Conservation (phyloP, 2,797 vertebrate genomes). For the Neosilurus hyrtlii region DNA sequence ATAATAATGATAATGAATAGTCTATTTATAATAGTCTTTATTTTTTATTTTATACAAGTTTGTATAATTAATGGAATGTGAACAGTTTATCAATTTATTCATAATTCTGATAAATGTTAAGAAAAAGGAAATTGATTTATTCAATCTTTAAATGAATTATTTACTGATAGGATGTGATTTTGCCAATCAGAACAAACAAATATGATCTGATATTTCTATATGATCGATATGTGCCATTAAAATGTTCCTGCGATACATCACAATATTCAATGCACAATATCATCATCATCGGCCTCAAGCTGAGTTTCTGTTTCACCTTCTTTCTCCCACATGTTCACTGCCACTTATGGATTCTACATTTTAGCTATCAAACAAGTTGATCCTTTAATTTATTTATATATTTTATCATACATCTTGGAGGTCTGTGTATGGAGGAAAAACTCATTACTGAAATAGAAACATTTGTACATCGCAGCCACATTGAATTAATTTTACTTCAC, state of each 20-base stretch:
- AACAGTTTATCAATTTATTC: background rate
- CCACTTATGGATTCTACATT: background rate
- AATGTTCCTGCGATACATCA: background rate
- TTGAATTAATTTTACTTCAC: background rate
- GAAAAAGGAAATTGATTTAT: background rate
- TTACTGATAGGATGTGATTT: background rate
- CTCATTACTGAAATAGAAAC: background rate
- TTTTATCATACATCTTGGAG: background rate
- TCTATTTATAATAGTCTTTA: constrained; percentile 44
- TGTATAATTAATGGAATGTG: constrained; percentile 41
- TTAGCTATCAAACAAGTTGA: no score
- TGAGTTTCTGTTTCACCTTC: background rate
- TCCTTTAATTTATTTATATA: background rate
- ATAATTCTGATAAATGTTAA: constrained; percentile 20
- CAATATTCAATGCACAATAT: background rate
- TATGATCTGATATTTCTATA: background rate
- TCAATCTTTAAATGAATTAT: constrained; percentile 20
- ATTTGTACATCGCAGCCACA: no score
- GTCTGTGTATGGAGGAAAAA: background rate
- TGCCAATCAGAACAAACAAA: background rate
- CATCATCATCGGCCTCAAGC: background rate
- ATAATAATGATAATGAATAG: background rate
- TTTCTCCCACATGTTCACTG: background rate
- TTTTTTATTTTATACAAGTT: constrained; percentile 48
- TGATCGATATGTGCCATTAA: background rate